Base-by-base conservation (phyloP, 1,140 invertebrate species). In the Bombus fervidus region DNA sequence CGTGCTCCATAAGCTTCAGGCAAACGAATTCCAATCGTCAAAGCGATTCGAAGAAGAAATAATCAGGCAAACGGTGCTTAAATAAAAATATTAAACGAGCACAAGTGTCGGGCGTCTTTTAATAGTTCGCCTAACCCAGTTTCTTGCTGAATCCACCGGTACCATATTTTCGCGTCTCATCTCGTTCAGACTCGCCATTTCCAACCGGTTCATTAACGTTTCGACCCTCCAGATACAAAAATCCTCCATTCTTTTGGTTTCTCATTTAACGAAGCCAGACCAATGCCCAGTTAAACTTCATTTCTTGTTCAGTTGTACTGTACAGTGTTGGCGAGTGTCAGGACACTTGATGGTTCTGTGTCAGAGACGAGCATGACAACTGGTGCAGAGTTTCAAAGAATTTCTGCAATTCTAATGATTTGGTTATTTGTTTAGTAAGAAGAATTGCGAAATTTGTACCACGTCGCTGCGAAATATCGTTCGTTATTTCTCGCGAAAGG, bases 101-200 rank as follows among this genome's bases (percentile, higher is more conserved):
- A 68, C 81, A 57, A 82, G 62, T 75, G 57, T 53, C 73, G 73
- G 18, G 28, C 37, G 81, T 74, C 82, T 83, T 83, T 83, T 83
- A 83, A 83, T 83, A 83, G 82, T 83, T 53, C 64, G 83, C n/a
- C 83, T 85, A 84, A 89, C 88, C 88, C 83, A 89, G 87, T 89
- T 89, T 80, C 57, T 64, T 31, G 47, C 18, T 59, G 41, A 78
- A 39, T 28, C n/a, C 18, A 68, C 2, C 9, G 66, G 34, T n/a
- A 12, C 64, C 18, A 68, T 37, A 22, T 34, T 31, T 31, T 31
- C 6, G 64, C 64, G n/a, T 84, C 75, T 53, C 64, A 78, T 75
- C 80, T 28, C 31, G 37, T 39, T 6, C 8, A 18, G 68, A 57
- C 39, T 31, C 37, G 59, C 47, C 53, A 75, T 79, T 57, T 57